phyloP scores from a whole-genome alignment of 2,797 vertebrate genomes.

The Alectoris magna region DNA sequence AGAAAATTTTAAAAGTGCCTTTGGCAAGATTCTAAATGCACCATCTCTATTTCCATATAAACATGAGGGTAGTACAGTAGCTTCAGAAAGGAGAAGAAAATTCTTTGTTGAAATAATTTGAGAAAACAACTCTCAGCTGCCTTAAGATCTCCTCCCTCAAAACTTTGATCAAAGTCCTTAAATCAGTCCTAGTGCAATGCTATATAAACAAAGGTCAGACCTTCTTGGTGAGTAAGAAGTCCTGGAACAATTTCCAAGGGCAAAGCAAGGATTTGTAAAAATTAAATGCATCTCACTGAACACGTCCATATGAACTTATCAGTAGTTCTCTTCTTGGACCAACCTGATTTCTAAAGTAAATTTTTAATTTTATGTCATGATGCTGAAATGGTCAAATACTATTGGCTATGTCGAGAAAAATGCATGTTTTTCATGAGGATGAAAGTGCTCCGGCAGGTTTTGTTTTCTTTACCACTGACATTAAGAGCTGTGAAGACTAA shows the following conservation, averaged over 20 bases:
- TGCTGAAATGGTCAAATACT: background rate
- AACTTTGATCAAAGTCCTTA: background rate
- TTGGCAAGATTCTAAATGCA: background rate
- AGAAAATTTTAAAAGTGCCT: background rate
- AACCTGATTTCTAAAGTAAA: background rate
- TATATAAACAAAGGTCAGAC: background rate
- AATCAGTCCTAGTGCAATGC: accelerated
- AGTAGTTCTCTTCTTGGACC: background rate
- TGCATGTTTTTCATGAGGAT: background rate
- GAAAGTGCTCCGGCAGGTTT: background rate
- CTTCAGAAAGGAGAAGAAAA: background rate
- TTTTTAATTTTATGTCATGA: background rate
- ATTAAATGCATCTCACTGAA: background rate
- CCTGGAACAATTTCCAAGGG: background rate
- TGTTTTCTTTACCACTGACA: background rate
- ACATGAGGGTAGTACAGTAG: background rate
- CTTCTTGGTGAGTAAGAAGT: background rate
- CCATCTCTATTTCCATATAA: background rate
- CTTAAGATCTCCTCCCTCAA: background rate
- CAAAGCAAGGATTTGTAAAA: background rate
- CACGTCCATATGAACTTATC: background rate
- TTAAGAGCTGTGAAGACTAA: background rate
- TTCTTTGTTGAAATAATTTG: background rate
- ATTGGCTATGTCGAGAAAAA: background rate
- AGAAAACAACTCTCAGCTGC: background rate